Percentiles rank a stretch among this genome's conserved stretches.
phyloP scores from a whole-genome alignment of 2,888 invertebrate genomes.

The Helicoverpa assulta region DNA sequence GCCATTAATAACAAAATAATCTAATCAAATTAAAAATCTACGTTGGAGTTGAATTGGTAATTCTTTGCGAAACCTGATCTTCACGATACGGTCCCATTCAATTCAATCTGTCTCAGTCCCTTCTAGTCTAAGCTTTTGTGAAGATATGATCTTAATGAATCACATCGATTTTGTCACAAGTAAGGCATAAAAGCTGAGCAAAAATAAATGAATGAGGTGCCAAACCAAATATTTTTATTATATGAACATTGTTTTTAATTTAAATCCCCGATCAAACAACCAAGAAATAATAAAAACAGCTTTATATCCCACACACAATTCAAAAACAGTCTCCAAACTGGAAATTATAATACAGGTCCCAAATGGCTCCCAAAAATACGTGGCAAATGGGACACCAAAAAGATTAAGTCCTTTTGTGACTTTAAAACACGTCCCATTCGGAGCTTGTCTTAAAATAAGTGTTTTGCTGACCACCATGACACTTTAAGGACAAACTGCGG shows the following conservation, averaged over 20 bases:
- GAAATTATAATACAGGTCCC: constrained; percentile 21
- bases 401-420: constrained; percentile 41
- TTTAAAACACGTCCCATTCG: constrained; percentile 39
- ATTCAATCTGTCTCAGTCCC: constrained; percentile 52
- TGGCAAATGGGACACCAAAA: constrained; percentile 45
- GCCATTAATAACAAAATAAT: constrained; percentile 7
- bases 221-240: neutral
- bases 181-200: neutral
- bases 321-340: neutral
- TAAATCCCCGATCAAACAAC: neutral
- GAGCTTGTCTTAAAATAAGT: constrained; percentile 44
- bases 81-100: constrained; percentile 53
- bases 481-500: constrained; percentile 50
- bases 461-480: constrained; percentile 41
- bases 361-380: constrained; percentile 35
- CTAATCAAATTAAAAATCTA: constrained; percentile 35
- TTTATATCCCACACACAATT: neutral
- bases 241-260: neutral
- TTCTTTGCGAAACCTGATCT: constrained; percentile 46
- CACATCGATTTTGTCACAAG: constrained; percentile 49
- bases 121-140: constrained; percentile 30
- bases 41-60: constrained; percentile 44
- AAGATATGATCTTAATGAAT: constrained; percentile 60
- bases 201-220: neutral
- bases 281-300: neutral